Conservation (phyloP, 2,797 vertebrate genomes). For the Knipowitschia caucasica region DNA sequence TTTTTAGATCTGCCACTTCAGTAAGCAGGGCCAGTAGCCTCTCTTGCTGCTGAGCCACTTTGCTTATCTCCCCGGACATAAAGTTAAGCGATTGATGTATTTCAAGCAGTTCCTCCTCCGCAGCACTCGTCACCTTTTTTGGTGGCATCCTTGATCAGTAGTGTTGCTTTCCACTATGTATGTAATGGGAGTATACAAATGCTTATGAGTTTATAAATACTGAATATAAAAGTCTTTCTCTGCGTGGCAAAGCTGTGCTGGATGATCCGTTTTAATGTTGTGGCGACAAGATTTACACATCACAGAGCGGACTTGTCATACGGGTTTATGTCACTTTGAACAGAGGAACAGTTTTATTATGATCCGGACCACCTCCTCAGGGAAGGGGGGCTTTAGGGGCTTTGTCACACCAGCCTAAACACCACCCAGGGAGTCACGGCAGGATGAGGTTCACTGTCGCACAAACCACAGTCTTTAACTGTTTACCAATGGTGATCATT, state of each 20-base stretch:
- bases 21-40: no score
- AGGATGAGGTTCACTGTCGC: constrained; percentile 21
- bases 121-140: no score
- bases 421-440: constrained; percentile 26
- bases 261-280: background rate
- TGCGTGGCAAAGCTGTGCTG: no score
- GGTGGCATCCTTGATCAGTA: no score
- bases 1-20: no score
- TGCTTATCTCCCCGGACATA: no score
- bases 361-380: background rate
- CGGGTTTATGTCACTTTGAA: background rate
- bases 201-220: no score
- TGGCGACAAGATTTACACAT: background rate
- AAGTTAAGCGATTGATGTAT: no score
- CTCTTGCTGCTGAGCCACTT: no score
- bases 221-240: no score
- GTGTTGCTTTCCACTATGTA: no score
- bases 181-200: background rate
- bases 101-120: no score
- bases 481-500: constrained; percentile 29
- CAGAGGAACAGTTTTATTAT: constrained; percentile 1
- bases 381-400: constrained; percentile 9
- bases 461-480: constrained; percentile 24
- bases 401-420: constrained; percentile 26
- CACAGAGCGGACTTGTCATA: background rate